Evolutionary conservation across 2,888 invertebrate species (phyloP).

Genomic region (Osmoderma eremita): DNA sequence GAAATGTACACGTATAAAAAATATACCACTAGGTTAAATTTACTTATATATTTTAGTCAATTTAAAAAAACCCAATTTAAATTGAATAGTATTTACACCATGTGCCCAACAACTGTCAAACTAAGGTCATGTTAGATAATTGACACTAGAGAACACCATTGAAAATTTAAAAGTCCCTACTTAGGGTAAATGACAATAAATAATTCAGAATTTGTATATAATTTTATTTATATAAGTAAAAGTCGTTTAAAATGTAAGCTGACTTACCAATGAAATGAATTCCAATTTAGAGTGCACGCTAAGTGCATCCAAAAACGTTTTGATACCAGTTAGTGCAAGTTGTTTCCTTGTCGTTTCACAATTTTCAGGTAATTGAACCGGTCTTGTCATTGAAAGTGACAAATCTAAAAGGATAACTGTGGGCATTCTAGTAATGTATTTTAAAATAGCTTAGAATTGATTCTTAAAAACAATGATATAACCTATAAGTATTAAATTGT

Average conservation of each 20-base stretch:
- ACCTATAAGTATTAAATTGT: too few species aligned
- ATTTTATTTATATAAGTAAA: neutral
- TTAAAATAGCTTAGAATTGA: neutral
- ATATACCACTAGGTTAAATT: neutral
- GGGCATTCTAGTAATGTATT: slow-evolving; percentile 69
- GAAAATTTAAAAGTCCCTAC: slow-evolving; percentile 14
- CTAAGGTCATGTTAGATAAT: slow-evolving; percentile 26
- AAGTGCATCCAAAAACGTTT: slow-evolving; percentile 73
- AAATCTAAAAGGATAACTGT: slow-evolving; percentile 78
- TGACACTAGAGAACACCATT: neutral
- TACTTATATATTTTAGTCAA: neutral
- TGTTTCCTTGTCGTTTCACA: slow-evolving; percentile 70
- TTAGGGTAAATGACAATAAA: neutral
- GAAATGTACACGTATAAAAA: slow-evolving; percentile 10
- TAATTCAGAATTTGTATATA: slow-evolving; percentile 1
- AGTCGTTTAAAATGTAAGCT: neutral
- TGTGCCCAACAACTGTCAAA: slow-evolving; percentile 36
- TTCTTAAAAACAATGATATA: too few species aligned
- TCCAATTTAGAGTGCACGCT: slow-evolving; percentile 74
- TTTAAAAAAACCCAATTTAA: slow-evolving; percentile 12
- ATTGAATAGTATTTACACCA: slow-evolving; percentile 35
- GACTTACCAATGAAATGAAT: slow-evolving; percentile 76
- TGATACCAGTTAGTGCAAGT: slow-evolving; percentile 74
- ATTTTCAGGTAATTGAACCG: slow-evolving; percentile 66
- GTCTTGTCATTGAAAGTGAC: slow-evolving; percentile 77